Percentiles rank a stretch among this genome's conserved stretches.
Evolutionary conservation across 2,113 vertebrate species (phyloP).

Genomic region (Pimephales promelas): DNA sequence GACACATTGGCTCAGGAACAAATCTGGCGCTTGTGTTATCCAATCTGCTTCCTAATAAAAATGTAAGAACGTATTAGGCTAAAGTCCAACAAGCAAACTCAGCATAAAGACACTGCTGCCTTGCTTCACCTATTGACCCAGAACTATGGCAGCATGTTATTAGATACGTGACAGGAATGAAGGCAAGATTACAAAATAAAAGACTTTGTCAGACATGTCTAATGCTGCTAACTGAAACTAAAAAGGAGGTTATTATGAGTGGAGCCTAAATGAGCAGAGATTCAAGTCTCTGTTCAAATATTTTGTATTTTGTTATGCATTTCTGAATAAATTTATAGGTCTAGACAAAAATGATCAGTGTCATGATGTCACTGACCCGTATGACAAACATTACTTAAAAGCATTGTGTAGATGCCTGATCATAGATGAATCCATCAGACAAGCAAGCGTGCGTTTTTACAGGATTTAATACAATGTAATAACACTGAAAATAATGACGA

Average conservation of each 20-base stretch:
- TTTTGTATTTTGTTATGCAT: neutral
- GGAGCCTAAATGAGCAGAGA: neutral
- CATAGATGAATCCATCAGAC: neutral
- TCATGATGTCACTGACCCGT: neutral
- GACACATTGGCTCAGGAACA: slow-evolving; percentile 57
- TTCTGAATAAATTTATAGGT: neutral
- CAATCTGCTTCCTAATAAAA: slow-evolving; percentile 69
- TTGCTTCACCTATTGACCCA: slow-evolving; percentile 63
- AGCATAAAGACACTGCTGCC: slow-evolving; percentile 56
- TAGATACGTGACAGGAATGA: slow-evolving; percentile 61
- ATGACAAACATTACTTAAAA: neutral
- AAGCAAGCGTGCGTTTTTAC: neutral
- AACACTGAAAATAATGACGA: neutral
- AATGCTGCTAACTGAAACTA: neutral
- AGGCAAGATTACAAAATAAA: slow-evolving; percentile 35
- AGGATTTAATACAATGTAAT: neutral
- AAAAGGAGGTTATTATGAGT: neutral
- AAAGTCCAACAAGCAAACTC: slow-evolving; percentile 63
- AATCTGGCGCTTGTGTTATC: slow-evolving; percentile 49
- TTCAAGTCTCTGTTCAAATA: neutral
- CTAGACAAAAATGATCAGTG: neutral
- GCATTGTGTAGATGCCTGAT: neutral
- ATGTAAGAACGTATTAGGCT: slow-evolving; percentile 62
- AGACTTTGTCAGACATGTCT: neutral
- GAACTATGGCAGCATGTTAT: slow-evolving; percentile 47